Conservation (phyloP, 2,113 vertebrate genomes). For the Podocnemis expansa region DNA sequence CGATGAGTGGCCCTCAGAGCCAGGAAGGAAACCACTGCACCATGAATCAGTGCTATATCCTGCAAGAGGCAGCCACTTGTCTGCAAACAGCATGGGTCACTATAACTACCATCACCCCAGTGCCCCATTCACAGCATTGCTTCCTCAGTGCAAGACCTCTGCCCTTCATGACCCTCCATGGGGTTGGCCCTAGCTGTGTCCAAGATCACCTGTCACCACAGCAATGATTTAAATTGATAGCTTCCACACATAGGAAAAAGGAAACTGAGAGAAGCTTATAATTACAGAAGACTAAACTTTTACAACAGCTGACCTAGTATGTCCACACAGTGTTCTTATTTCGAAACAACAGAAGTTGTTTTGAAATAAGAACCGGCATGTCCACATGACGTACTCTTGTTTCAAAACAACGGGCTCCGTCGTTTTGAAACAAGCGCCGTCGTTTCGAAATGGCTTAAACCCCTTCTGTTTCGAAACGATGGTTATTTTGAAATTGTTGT, state of each 20-base stretch:
- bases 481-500: too few relatives aligned
- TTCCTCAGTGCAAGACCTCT: not conserved
- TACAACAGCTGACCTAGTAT: not conserved
- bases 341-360: too few relatives aligned
- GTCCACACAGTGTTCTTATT: too few relatives aligned
- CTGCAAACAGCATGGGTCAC: not conserved
- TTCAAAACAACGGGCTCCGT: too few relatives aligned
- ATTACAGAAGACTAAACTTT: not conserved
- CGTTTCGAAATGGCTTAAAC: too few relatives aligned
- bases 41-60: not conserved
- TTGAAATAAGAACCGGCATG: too few relatives aligned
- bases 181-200: not conserved
- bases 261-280: not conserved
- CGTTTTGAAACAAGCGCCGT: too few relatives aligned
- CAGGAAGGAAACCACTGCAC: not conserved
- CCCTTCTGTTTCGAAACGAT: too few relatives aligned
- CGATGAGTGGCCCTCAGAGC: rapidly evolving
- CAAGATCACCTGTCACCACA: not conserved
- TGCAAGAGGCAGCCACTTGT: not conserved
- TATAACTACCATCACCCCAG: rapidly evolving
- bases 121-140: not conserved
- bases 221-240: not conserved
- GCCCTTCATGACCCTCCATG: not conserved
- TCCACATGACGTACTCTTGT: too few relatives aligned
- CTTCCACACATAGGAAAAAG: not conserved